Evolutionary conservation across 1,140 invertebrate species (phyloP), one percentile per base, ranked within the genome.

Genomic region (Aphaenogaster floridana): DNA sequence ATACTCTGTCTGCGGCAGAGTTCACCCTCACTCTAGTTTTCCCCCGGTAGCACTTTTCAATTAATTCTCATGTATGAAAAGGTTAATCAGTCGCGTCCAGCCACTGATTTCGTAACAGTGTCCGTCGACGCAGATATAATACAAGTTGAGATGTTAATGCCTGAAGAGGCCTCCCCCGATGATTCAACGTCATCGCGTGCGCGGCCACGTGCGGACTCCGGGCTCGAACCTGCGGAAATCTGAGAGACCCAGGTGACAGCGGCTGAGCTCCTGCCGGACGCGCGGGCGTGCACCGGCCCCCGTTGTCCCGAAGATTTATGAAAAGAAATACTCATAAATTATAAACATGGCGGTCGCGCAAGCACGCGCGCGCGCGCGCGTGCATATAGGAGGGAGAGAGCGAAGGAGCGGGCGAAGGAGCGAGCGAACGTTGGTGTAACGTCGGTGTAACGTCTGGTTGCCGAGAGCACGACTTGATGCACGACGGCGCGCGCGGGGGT

Each of bases 291-390:
- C 78, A 17, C 13, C 64, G 13, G 42, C 21, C 50, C 86, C 87
- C 90, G 79, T 85, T 59, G 45, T 78, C 71, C 36, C 54, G 61
- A 85, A 92, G 92, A 93, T 93, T 93, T 93, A 93, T 93, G 92
- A 91, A 91, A 93, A 90, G 91, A 88, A 92, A 93, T 90, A 90
- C 87, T 81, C 85, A 88, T 93, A 93, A 92, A 93, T 93, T 93
- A 92, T 92, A 87, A 92, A 91, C 79, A 90, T 64, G 42, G 66
- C 36, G 52, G 50, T 42, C 83, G 66, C 63, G 0, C 42, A 45
- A 45, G 42, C n/a, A 48, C n/a, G 66, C 21, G 63, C 15, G 63
- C 36, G 15, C 6, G 13, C 34, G 1, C 17, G 54, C 1, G 15
- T 7, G 63, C 34, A 42, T 0, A 36, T 3, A 13, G 39, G 34